Evolutionary conservation across 2,888 invertebrate genomes (phyloP), one percentile per base, ranked within the genome.

Genomic region (Heliconius ismenius): DNA sequence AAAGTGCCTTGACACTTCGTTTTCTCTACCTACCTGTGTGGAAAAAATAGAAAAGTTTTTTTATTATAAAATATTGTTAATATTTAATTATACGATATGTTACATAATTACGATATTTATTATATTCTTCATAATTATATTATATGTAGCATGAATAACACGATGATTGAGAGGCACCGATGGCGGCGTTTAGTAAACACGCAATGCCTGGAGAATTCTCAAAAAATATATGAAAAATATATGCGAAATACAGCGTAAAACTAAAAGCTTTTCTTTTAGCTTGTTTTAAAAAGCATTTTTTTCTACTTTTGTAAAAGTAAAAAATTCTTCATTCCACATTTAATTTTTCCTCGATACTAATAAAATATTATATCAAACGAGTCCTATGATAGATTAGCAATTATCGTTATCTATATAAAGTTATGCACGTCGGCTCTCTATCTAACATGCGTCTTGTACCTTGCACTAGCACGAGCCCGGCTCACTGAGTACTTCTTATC

Each of bases 351-450:
- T 18, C 49, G 2, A 6, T 18, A 6, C 18, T 49, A 18, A 49
- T 15, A 18, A 49, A 49, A 49, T 49, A 49, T 49, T 49, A 15
- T 36, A 72, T 64, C 64, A 72, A 72, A 76, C 72, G 72, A 72
- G 63, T 72, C 76, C 65, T 70, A 39, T 64, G 43, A 78, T 54
- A 79, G 85, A 86, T 87, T 85, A 86, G 81, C 82, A 80, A 83
- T 82, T 83, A 82, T 82, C 81, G 81, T 87, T 88, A 90, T 90
- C 88, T 84, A 81, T 82, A 84, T 87, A 86, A 88, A 89, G 86
- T 87, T 85, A 88, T 91, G 89, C 89, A 90, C 86, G 84, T 28
- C 62, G 69, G 62, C 69, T 76, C 72, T 76, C 32, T 78, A 79
- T 79, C 79, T 83, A 81, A 85, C 49, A 76, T 65, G 73, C 78